phyloP scores from a whole-genome alignment of 2,888 invertebrate genomes.

The Tuberolachnus salignus region DNA sequence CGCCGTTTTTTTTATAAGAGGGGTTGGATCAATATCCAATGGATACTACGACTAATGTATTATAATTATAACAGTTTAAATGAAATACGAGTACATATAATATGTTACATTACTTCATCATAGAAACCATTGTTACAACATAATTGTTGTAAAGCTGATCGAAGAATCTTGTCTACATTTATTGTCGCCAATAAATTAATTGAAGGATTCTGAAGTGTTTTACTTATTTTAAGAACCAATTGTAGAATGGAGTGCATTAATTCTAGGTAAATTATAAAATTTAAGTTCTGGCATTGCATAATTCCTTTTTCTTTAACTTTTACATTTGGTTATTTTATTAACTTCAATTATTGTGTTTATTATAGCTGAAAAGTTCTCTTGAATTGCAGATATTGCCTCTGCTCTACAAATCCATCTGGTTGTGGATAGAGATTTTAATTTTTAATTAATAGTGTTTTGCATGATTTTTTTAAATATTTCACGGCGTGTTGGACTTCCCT shows the following conservation, averaged over 20 bases:
- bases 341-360: slow-evolving; percentile 11
- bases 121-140: background rate
- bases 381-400: slow-evolving; percentile 16
- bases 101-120: too few relatives aligned
- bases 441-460: slow-evolving; percentile 66
- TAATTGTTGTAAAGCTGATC: slow-evolving; percentile 10
- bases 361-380: slow-evolving; percentile 11
- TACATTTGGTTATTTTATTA: background rate
- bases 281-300: background rate
- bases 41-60: too few relatives aligned
- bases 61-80: too few relatives aligned
- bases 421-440: slow-evolving; percentile 1
- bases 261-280: slow-evolving; percentile 1
- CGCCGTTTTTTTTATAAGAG: too few relatives aligned
- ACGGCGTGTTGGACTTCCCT: slow-evolving; percentile 55
- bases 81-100: too few relatives aligned
- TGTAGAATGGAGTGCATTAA: slow-evolving; percentile 12
- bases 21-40: too few relatives aligned
- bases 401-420: slow-evolving; percentile 20
- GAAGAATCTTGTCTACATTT: slow-evolving; percentile 2
- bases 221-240: slow-evolving; percentile 19
- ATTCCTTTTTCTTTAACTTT: too few relatives aligned
- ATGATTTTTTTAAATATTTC: slow-evolving; percentile 68
- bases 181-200: slow-evolving; percentile 13
- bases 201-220: slow-evolving; percentile 15